Percentiles rank a stretch among this genome's conserved stretches.
Evolutionary conservation across 2,113 vertebrate species (phyloP).

Genomic region (Caranx ignobilis): DNA sequence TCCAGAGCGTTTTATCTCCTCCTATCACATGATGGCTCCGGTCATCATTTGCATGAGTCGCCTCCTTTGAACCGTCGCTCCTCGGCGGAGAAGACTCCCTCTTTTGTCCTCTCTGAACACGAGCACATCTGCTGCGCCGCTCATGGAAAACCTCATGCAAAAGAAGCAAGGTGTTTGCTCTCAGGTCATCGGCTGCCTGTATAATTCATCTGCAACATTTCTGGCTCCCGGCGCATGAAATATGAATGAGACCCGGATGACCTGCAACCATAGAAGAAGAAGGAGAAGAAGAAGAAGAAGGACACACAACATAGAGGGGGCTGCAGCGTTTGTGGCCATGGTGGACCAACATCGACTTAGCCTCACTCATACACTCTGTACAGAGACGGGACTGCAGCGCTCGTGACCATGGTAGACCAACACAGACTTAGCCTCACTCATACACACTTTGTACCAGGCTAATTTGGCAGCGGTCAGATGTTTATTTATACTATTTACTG

Average conservation of each 20-base stretch:
- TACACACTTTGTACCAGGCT: no score
- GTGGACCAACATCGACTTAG: no score
- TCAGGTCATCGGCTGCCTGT: conserved; percentile 54
- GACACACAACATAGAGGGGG: background rate
- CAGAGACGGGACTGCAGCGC: no score
- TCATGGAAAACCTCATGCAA: conserved; percentile 63
- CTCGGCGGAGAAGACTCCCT: conserved; percentile 25
- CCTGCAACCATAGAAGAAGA: conserved; percentile 30
- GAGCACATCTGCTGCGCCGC: conserved; percentile 1
- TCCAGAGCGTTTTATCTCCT: conserved; percentile 51
- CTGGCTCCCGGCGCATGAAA: conserved; percentile 60
- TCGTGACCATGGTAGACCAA: no score
- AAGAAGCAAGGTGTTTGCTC: conserved; percentile 62
- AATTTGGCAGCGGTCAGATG: no score
- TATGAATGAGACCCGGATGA: conserved; percentile 63
- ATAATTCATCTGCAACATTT: conserved; percentile 66
- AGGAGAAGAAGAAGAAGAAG: background rate
- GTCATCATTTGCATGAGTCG: conserved; percentile 67
- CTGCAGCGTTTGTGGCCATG: no score
- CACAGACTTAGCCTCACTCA: no score
- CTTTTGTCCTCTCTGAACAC: conserved; percentile 61
- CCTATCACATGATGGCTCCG: conserved; percentile 35
- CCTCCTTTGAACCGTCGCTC: conserved; percentile 57
- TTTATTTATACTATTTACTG: no score
- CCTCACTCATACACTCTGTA: no score